Conservation (phyloP, 1,140 invertebrate genomes). For the Proales similis region DNA sequence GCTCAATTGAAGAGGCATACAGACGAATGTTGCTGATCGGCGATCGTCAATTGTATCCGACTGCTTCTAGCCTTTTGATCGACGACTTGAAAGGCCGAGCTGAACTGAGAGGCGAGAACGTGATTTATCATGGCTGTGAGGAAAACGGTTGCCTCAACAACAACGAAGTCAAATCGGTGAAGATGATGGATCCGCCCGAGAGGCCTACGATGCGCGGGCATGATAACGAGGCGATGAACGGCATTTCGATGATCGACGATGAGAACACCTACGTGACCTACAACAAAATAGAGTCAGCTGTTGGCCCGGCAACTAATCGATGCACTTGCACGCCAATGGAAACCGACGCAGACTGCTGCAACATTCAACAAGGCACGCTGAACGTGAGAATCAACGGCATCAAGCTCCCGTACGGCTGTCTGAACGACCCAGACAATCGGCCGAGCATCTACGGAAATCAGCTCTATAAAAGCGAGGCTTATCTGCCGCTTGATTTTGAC, state of each 20-base stretch:
- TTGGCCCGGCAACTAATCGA: neutral
- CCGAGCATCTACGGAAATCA: no score
- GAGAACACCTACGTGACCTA: slow-evolving; percentile 22
- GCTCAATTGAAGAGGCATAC: neutral
- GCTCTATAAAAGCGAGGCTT: no score
- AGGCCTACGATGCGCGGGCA: slow-evolving; percentile 2
- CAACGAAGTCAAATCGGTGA: neutral
- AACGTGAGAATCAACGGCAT: neutral
- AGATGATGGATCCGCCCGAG: neutral
- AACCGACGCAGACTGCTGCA: slow-evolving; percentile 34
- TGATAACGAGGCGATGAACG: slow-evolving; percentile 31
- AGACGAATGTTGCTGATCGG: slow-evolving; percentile 5
- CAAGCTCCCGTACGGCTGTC: no score
- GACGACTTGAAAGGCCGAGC: neutral
- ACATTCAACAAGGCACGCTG: slow-evolving; percentile 1
- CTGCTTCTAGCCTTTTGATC: neutral
- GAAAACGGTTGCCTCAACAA: neutral
- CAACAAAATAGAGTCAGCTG: slow-evolving; percentile 23
- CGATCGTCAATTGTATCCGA: neutral
- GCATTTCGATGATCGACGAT: slow-evolving; percentile 14
- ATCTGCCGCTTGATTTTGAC: no score
- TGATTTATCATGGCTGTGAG: neutral
- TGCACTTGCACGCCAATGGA: slow-evolving; percentile 13
- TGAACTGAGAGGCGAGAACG: neutral
- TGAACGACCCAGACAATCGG: no score